Evolutionary conservation across 2,113 vertebrate genomes (phyloP).

Genomic region (Menura novaehollandiae): DNA sequence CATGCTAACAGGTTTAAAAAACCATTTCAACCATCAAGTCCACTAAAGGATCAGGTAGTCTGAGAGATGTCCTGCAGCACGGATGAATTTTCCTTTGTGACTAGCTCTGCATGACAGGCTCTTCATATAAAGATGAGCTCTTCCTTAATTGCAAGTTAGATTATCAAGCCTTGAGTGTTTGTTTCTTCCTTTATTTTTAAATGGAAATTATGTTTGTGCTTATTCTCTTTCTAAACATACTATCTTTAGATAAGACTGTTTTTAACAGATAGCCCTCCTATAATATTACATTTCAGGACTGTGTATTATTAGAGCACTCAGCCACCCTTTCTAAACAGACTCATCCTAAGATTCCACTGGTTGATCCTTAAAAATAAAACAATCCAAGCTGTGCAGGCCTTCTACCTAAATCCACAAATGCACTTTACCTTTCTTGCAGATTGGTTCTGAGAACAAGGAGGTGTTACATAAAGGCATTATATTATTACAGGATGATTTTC

Average conservation of each 20-base stretch:
- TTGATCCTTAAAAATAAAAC: background rate
- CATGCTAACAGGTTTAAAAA: background rate
- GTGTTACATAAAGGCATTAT: background rate
- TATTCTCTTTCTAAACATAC: background rate
- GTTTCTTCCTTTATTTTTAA: background rate
- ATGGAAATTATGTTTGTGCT: background rate
- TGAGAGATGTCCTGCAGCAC: background rate
- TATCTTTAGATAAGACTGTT: background rate
- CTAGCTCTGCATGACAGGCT: background rate
- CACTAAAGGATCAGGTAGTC: background rate
- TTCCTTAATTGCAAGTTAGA: background rate
- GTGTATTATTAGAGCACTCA: background rate
- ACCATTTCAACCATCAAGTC: background rate
- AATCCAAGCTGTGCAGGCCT: background rate
- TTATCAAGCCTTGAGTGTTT: background rate
- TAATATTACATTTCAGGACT: background rate
- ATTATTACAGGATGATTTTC: background rate
- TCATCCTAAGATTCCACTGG: background rate
- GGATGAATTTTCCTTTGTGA: background rate
- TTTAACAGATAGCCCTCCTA: background rate
- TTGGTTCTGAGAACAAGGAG: background rate
- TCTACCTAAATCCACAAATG: background rate
- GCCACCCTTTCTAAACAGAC: background rate
- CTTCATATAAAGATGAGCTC: background rate
- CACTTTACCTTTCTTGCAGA: background rate